Conservation (phyloP, 2,113 vertebrate species). For the Pseudolaguvia tuberculata region DNA sequence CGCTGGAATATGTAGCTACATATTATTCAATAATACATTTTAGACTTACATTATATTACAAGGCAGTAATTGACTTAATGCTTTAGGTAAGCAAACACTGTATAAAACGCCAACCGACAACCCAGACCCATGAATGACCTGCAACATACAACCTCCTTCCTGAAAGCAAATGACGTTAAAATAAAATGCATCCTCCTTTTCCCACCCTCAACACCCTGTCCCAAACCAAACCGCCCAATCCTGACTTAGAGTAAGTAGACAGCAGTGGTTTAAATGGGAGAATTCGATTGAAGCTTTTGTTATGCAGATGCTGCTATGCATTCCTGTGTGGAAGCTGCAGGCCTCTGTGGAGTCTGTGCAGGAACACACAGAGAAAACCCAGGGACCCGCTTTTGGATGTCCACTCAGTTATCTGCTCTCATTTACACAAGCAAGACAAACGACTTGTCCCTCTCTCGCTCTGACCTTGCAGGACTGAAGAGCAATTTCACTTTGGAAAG, state of each 20-base stretch:
- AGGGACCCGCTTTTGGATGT: constrained; percentile 45
- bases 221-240: constrained; percentile 35
- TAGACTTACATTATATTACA: constrained; percentile 38
- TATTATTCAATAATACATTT: constrained; percentile 40
- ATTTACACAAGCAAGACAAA: constrained; percentile 66
- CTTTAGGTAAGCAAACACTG: constrained; percentile 41
- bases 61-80: constrained; percentile 42
- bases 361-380: constrained; percentile 43
- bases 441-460: constrained; percentile 59
- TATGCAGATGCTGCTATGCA: constrained; percentile 62
- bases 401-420: constrained; percentile 41
- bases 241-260: constrained; percentile 38
- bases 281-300: constrained; percentile 45
- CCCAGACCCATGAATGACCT: neutral
- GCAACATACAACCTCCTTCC: neutral
- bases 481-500: constrained; percentile 67
- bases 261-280: constrained; percentile 42
- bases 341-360: constrained; percentile 54
- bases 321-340: constrained; percentile 71
- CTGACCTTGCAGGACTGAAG: constrained; percentile 68
- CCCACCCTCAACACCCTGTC: neutral
- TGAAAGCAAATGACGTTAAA: constrained; percentile 20
- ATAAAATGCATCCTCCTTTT: constrained; percentile 31
- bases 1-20: constrained; percentile 33
- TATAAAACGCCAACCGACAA: neutral